Evolutionary conservation across 2,113 vertebrate genomes (phyloP), one percentile per base, ranked within the genome.

Genomic region (Pogonocichla stellata): DNA sequence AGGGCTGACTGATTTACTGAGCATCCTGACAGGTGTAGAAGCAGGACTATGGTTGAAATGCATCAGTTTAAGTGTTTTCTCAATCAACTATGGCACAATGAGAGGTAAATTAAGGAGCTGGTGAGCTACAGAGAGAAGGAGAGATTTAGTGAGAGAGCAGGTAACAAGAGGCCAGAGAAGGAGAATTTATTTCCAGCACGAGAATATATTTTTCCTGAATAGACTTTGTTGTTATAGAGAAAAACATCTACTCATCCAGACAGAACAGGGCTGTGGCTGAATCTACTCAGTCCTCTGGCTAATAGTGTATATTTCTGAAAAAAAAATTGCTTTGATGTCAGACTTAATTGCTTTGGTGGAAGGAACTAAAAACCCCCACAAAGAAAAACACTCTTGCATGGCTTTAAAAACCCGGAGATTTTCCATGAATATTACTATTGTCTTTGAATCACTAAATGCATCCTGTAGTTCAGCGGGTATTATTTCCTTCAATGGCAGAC

Each of bases 201-300:
- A 20, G 34, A 92, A 80, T 88, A 51, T 50, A 26, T 77, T 91
- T 90, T 89, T 79, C 58, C 91, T 33, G 19, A 85, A 47, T 12
- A 54, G 53, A 80, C 54, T 91, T 91, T 62, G 25, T 50, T 67
- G 19, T 45, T 79, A 17, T 3, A 77, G 43, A 71, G 50, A 60
- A 91, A 90, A 92, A 29, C 6, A 56, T 43, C 40, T 54, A 29
- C 33, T 82, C 8, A 43, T 15, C 14, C 29, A 65, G 20, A 65
- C 34, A 72, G 18, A 29, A 42, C 12, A 42, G 33, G 24, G n/a
- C 19, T 72, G n/a, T 2, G 1, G 9, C 19, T 65, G 48, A 74
- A 85, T 79, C 29, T 26, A 33, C 28, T 60, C 26, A 1, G 9
- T 81, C 19, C 65, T 79, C 61, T 33, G 34, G 12, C 7, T 65